Evolutionary conservation across 2,888 invertebrate species (phyloP), one percentile per base, ranked within the genome.

Genomic region (Autographa gamma): DNA sequence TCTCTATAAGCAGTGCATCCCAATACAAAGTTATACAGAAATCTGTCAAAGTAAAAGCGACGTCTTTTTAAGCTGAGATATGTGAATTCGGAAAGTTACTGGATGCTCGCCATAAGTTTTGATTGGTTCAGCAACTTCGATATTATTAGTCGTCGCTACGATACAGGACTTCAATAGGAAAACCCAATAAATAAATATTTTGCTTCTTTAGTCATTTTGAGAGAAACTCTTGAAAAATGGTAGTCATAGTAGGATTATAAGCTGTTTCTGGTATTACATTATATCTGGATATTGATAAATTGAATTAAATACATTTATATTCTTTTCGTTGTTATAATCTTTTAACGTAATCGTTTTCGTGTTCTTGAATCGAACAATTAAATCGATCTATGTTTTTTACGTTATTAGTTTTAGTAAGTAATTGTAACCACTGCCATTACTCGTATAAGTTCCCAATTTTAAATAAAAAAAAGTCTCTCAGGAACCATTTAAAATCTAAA

Each of bases 101-200:
- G 69, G 18, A 65, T 66, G 66, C 60, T 8, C 60, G 60, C 63
- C 34, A 71, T 64, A 83, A 82, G 77, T 86, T 83, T 76, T 63
- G 77, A 85, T 83, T 84, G 69, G 73, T 72, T 80, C 65, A 63
- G 43, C 48, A 71, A 80, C 76, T 79, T 73, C 62, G 66, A 71
- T 71, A 74, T 66, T 75, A 68, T 82, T 73, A 68, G 69, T 65
- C 59, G 59, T 48, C 25, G 60, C 56, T 70, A 60, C 60, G 66
- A 60, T 66, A 69, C 71, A 69, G 66, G 77, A 80, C 70, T 80
- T 72, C 32, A 63, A 52, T 54, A 73, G 64, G 19, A 62, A 70
- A 59, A 34, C 13, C 54, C n/a, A 70, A 70, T 77, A 71, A 70
- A 68, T 67, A 63, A 63, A 48, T 56, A 43, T n/a, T 18, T 32